phyloP scores from a whole-genome alignment of 2,797 vertebrate genomes.

The Sebastes matsubarae region DNA sequence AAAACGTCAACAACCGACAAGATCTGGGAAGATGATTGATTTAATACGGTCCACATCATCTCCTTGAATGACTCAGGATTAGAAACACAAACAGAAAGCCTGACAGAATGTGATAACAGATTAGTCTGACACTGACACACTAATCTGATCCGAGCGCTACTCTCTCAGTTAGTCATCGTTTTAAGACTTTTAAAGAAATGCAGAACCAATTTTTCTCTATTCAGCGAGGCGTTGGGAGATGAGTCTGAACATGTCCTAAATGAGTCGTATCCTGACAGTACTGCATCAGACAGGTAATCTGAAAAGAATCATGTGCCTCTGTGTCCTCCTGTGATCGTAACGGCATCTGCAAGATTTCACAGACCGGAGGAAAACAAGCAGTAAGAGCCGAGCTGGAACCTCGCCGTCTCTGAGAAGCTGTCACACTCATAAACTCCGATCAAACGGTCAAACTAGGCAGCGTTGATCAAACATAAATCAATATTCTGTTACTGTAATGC shows the following conservation, averaged over 20 bases:
- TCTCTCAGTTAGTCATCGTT: neutral
- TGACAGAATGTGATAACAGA: neutral
- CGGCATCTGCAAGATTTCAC: no score
- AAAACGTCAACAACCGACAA: neutral
- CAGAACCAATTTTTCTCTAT: neutral
- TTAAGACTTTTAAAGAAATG: neutral
- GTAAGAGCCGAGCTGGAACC: fast-evolving
- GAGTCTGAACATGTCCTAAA: neutral
- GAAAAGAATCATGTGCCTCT: no score
- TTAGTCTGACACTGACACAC: neutral
- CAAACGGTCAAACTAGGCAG: no score
- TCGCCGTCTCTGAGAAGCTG: no score
- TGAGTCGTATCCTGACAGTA: no score
- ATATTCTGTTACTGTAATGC: no score
- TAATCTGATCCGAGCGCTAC: conserved; percentile 4
- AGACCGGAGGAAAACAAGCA: no score
- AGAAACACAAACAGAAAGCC: neutral
- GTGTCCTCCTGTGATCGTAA: no score
- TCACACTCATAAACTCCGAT: no score
- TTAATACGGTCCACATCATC: neutral
- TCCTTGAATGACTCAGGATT: neutral
- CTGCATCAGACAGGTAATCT: no score
- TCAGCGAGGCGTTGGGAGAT: neutral
- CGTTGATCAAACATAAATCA: no score
- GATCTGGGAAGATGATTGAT: neutral